Base-by-base conservation (phyloP, 2,113 vertebrate genomes). In the Corythornis vintsioides region DNA sequence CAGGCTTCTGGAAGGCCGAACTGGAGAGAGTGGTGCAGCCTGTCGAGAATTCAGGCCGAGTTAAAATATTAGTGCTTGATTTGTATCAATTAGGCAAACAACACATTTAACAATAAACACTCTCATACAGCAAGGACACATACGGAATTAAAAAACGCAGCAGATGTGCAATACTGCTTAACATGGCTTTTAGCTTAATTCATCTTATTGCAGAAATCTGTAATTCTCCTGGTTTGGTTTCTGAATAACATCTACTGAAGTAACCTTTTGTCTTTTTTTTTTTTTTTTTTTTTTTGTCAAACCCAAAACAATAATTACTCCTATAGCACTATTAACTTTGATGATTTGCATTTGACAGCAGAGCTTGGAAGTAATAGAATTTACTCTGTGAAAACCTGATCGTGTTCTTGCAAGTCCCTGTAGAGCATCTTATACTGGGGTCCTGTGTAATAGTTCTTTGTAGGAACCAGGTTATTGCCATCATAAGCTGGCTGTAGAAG, bases 111-210 rank as follows among this genome's bases (percentile, higher is more conserved):
- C 52, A 77, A 77, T 53, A 72, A 87, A 64, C 38, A 64, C 65
- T 73, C 73, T 48, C 65, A 50, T 50, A 42, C 33, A 75, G 64
- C 56, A 89, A 94, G 89, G 91, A 70, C 75, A 78, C 61, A 59
- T 2, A 50, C 1, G 7, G 84, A 93, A 92, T 89, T 91, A 29
- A 83, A 92, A 93, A 93, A 57, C 2, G 28, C 69, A 88, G 53
- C 89, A 91, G 91, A 85, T 91, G 89, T 86, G 86, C 48, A 64
- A n/a, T 75, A 19, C 57, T 72, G 82, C 79, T 95, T 95, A 92
- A 91, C 71, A 80, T 80, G 90, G 93, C 88, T 95, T 95, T 94
- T 94, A 80, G 84, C 78, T 93, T 89, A 91, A 94, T 91, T 92
- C 42, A 79, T 77, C 78, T 79, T 42, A 89, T 85, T 93, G 84